Base-by-base conservation (phyloP, 2,113 vertebrate species). In the Hyperopisus bebe region DNA sequence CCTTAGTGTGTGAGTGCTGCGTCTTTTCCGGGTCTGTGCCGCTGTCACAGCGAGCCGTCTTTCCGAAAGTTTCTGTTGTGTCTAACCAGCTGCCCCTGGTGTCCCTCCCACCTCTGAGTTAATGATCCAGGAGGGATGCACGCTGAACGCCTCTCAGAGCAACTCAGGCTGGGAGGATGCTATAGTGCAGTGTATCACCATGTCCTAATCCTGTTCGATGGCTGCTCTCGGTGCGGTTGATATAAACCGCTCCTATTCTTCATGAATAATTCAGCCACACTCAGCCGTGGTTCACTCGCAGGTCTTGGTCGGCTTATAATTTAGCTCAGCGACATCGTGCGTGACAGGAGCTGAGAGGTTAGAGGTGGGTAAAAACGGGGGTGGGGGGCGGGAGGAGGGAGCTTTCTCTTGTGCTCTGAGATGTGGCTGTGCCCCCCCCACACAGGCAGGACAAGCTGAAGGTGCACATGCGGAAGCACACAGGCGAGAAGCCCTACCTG, bases 391-490 rank as follows among this genome's bases (percentile, higher is more conserved):
- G 50, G 7, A 9, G 5, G 42, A n/a, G 53, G 17, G 8, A 17
- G 50, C 13, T n/a, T 84, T 47, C 8, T 47, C 7, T 42, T 21
- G 42, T 47, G 58, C 51, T 39, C 53, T n/a, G 47, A 85, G 46
- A 51, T 80, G 15, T 53, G 47, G 1, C n/a, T 46, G 47, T 48
- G 87, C 89, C 11, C 70, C 50, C 89, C 92, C 27, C 50, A 90
- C 27, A 0, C 94, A 99, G 98, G 95, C 98, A 99, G 96, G 98
- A 99, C 98, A 99, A 99, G 96, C 97, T 99, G 91, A 99, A 99
- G 95, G 98, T 99, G 90, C 98, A 99, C 94, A 99, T 99, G 98
- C 89, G 98, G 90, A 99, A 99, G 90, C 98, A 99, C 95, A 99
- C 98, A 0, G 98, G 98, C 48, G 98, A 99, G 96, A 99, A 99